A percentile compares a stretch with the other conserved stretches of the same genome.
phyloP scores from a whole-genome alignment of 1,140 invertebrate genomes.

The Marisa cornuarietis region DNA sequence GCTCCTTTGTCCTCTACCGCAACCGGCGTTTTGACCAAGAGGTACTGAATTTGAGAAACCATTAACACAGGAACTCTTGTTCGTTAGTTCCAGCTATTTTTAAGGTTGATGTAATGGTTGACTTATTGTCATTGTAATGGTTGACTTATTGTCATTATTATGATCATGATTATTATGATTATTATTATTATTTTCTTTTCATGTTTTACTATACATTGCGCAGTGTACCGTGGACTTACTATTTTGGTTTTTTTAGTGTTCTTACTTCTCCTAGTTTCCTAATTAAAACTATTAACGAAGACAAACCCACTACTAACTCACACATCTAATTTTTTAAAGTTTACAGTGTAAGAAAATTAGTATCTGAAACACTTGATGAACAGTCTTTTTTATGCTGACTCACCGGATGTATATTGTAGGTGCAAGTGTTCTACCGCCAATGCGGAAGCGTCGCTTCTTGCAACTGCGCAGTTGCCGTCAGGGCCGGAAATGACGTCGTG shows the following conservation, averaged over 20 bases:
- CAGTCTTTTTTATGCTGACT: background rate
- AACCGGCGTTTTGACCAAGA: slow-evolving; percentile 44
- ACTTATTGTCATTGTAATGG: too few relatives aligned
- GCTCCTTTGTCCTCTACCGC: slow-evolving; percentile 56
- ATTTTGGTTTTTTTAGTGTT: too few relatives aligned
- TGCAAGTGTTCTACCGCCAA: slow-evolving; percentile 39
- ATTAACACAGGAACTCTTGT: background rate
- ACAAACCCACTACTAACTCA: too few relatives aligned
- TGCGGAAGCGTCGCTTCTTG: slow-evolving; percentile 48
- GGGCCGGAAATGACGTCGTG: slow-evolving; percentile 56
- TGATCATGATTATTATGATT: too few relatives aligned
- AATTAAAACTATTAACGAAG: too few relatives aligned
- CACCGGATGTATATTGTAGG: slow-evolving; percentile 18
- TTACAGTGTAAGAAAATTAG: background rate
- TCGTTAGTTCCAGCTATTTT: too few relatives aligned
- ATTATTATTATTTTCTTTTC: too few relatives aligned
- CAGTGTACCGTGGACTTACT: too few relatives aligned
- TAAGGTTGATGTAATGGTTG: too few relatives aligned
- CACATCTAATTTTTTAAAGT: background rate
- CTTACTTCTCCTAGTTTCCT: too few relatives aligned
- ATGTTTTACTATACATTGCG: too few relatives aligned
- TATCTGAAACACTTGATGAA: background rate
- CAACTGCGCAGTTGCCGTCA: slow-evolving; percentile 59
- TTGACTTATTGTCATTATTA: too few relatives aligned
- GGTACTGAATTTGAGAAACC: slow-evolving; percentile 25